Evolutionary conservation across 2,113 vertebrate genomes (phyloP).

Genomic region (Micronycteris hirsuta): DNA sequence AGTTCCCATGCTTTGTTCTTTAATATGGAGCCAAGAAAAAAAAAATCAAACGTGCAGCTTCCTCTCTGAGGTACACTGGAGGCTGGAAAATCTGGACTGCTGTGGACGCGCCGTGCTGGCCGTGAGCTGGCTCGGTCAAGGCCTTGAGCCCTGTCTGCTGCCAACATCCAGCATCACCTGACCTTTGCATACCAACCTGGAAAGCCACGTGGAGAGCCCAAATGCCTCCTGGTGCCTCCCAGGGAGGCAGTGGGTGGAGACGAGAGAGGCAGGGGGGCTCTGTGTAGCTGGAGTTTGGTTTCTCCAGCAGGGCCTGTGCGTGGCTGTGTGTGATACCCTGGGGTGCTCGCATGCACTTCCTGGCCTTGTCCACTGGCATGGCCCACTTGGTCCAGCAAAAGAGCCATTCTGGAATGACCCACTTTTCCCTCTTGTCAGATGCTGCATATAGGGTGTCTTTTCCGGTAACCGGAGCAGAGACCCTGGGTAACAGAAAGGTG

Average conservation of each 20-base stretch:
- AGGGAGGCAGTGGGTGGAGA: background rate
- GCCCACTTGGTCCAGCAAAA: background rate
- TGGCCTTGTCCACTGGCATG: background rate
- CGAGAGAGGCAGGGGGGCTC: background rate
- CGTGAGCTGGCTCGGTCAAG: background rate
- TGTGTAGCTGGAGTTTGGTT: background rate
- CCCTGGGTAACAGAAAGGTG: background rate
- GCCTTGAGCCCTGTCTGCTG: background rate
- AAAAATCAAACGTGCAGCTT: constrained; percentile 12
- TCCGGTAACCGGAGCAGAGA: background rate
- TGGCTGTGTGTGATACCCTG: background rate
- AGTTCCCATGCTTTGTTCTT: constrained; percentile 60
- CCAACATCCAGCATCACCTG: background rate
- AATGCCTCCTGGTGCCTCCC: background rate
- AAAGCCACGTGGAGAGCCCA: background rate
- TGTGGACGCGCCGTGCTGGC: background rate
- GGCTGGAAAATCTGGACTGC: background rate
- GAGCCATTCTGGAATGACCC: background rate
- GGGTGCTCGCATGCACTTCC: background rate
- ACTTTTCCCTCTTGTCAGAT: background rate
- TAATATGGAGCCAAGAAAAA: constrained; percentile 58
- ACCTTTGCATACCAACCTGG: background rate
- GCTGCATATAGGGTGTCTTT: background rate
- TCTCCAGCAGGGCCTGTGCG: background rate
- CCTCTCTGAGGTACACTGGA: constrained; percentile 26